phyloP scores from a whole-genome alignment of 2,113 vertebrate species.

The Bujurquina vittata region DNA sequence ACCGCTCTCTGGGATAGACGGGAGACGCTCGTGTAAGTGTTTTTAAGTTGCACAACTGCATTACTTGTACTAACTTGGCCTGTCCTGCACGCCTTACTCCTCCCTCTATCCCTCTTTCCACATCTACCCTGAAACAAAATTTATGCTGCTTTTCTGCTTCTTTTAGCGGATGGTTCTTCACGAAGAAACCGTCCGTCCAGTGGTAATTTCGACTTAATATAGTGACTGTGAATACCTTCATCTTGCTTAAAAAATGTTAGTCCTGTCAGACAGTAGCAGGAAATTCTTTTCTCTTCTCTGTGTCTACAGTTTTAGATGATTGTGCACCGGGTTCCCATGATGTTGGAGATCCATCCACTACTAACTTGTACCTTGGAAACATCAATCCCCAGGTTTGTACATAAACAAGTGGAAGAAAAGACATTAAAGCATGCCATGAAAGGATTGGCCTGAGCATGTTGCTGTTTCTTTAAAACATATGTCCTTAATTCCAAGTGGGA shows the following conservation, averaged over 20 bases:
- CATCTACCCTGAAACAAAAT: constrained; percentile 70
- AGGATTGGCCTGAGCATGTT: not conserved
- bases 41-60: not conserved
- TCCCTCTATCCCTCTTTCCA: constrained; percentile 6
- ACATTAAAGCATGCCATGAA: not conserved
- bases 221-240: constrained; percentile 69
- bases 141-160: constrained; percentile 80
- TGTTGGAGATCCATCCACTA: constrained; percentile 97
- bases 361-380: constrained; percentile 98
- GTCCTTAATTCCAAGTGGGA: not conserved
- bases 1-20: constrained; percentile 89
- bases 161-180: constrained; percentile 95
- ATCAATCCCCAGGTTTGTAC: constrained; percentile 94
- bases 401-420: not conserved
- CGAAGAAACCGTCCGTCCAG: constrained; percentile 97
- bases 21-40: constrained; percentile 91
- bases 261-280: constrained; percentile 44
- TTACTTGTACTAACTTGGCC: constrained; percentile 9
- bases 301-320: constrained; percentile 91
- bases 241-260: constrained; percentile 49
- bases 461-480: not conserved
- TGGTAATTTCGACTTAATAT: constrained; percentile 88
- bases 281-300: constrained; percentile 69
- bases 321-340: constrained; percentile 98
- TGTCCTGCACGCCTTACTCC: constrained; percentile 21